A percentile compares a stretch with the other conserved stretches of the same genome.
Evolutionary conservation across 2,888 invertebrate species (phyloP).

Genomic region (Vannuccia rotundouncinata): DNA sequence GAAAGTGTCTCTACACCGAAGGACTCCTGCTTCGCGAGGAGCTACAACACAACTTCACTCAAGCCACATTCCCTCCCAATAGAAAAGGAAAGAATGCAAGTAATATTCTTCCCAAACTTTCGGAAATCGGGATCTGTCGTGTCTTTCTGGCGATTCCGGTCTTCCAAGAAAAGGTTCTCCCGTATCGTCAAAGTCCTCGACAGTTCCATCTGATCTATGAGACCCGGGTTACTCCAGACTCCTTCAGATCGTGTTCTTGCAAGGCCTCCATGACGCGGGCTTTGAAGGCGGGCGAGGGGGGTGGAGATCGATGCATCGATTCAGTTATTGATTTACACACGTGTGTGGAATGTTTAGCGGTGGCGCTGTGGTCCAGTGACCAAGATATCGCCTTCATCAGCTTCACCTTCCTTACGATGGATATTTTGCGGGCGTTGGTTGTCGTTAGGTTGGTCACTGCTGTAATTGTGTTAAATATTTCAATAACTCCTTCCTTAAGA

Average conservation of each 20-base stretch:
- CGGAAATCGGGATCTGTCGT: neutral
- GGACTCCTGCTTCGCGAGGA: neutral
- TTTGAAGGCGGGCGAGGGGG: neutral
- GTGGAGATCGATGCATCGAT: neutral
- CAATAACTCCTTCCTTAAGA: too few relatives aligned
- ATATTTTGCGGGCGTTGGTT: neutral
- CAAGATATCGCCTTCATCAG: neutral
- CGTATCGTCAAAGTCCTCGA: neutral
- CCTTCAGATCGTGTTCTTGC: neutral
- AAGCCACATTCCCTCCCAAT: neutral
- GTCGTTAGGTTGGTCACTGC: neutral
- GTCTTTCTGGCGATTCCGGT: neutral
- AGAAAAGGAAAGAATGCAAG: neutral
- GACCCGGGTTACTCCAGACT: neutral
- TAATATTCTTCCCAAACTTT: neutral
- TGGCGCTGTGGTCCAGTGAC: neutral
- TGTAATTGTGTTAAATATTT: too few relatives aligned
- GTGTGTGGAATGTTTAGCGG: neutral
- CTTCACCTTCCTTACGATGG: neutral
- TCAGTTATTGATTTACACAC: neutral
- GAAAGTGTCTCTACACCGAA: neutral
- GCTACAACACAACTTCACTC: neutral
- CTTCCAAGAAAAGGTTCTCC: neutral
- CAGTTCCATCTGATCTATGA: neutral
- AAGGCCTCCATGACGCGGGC: neutral